Base-by-base conservation (phyloP, 2,113 vertebrate species). In the Asarcornis scutulata region DNA sequence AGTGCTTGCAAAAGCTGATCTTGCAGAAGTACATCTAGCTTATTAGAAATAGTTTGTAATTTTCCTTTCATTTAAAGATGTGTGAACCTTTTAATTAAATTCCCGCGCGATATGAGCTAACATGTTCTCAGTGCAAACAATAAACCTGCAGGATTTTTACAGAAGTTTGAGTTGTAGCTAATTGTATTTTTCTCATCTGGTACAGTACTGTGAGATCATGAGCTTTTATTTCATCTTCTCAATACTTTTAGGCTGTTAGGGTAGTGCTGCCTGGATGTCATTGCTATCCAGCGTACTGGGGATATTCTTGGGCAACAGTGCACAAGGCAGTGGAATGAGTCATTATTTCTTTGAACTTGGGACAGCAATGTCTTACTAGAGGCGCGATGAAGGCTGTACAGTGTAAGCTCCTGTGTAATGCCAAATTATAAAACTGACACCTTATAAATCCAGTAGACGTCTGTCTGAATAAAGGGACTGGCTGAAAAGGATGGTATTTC, bases 1-100 rank as follows among this genome's bases (percentile, higher is more conserved):
- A 81, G 46, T 36, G 32, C 40, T 15, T 84, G n/a, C 40, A 31
- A 67, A 69, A 48, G 8, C 75, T 89, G 29, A 59, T 81, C 67
- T 68, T 89, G 44, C 38, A 72, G 93, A 93, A 87, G 6, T 56
- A 16, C 26, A 34, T 50, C 36, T 88, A 86, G n/a, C 50, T 44
- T 86, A 17, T 22, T 58, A 83, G 50, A 27, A 38, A 14, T 17
- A 66, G 40, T 71, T 69, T 84, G 53, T 76, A 58, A 91, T 91
- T 93, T 80, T 86, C 42, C 76, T 93, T 88, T 91, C 68, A 42
- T 94, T 67, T 93, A 68, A 93, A 86, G 46, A 31, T 22, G 58
- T 73, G 69, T 2, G 6, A 74, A 38, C 46, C 62, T 84, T 91
- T 82, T 92, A 95, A 93, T 96, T 96, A 80, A 15, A 23, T 84